Conservation (phyloP, 2,797 vertebrate species). For the Halcyon badia region DNA sequence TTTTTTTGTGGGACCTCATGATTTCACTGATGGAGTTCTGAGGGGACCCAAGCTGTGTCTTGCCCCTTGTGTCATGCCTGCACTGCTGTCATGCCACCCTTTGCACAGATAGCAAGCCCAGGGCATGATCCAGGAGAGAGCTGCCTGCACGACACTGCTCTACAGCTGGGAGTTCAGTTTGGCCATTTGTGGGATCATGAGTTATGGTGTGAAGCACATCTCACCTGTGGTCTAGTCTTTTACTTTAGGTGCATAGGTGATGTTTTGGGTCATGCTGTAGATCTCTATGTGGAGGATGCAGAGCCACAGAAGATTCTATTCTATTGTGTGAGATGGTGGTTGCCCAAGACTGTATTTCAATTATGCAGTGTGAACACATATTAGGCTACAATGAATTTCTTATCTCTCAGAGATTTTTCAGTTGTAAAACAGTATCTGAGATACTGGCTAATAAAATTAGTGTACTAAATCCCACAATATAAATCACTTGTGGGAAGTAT, state of each 20-base stretch:
- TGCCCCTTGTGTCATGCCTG: background rate
- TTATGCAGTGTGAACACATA: background rate
- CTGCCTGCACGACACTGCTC: background rate
- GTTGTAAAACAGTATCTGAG: background rate
- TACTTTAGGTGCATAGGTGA: background rate
- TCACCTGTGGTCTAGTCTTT: background rate
- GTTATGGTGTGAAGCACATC: background rate
- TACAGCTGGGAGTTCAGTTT: background rate
- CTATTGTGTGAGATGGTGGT: background rate
- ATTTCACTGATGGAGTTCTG: background rate
- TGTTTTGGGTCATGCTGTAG: background rate
- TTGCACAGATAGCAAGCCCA: background rate
- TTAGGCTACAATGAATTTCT: background rate
- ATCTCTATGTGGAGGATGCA: background rate
- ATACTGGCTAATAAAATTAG: background rate
- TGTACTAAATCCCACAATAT: background rate
- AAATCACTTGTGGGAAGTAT: background rate
- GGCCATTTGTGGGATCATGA: accelerated
- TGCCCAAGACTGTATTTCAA: background rate
- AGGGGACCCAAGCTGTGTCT: background rate
- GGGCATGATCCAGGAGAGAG: accelerated
- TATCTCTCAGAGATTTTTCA: background rate
- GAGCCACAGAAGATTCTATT: background rate
- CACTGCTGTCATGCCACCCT: accelerated
- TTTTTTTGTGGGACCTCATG: background rate